Conservation (phyloP, 1,140 invertebrate species). For the Acyrthosiphon pisum region DNA sequence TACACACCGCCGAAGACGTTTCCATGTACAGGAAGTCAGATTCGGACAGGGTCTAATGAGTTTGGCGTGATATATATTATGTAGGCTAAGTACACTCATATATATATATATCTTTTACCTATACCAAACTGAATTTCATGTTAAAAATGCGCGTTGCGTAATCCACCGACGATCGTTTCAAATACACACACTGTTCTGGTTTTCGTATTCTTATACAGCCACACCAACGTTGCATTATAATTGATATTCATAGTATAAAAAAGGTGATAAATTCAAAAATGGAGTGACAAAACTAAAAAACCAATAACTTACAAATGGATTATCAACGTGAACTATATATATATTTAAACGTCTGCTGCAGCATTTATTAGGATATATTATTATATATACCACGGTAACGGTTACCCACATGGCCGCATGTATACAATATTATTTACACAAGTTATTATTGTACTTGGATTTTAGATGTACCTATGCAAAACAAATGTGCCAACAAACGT, state of each 20-base stretch:
- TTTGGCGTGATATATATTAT: slow-evolving; percentile 12
- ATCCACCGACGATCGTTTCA: neutral
- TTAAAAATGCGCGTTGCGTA: neutral
- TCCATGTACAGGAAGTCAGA: neutral
- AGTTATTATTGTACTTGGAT: too few species aligned
- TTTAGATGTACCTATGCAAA: too few species aligned
- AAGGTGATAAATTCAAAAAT: neutral
- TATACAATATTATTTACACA: too few species aligned
- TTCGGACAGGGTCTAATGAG: neutral
- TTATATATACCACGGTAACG: too few species aligned
- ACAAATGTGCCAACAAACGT: too few species aligned
- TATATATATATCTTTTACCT: neutral
- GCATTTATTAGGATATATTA: too few species aligned
- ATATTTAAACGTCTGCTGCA: neutral
- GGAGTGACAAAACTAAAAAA: neutral
- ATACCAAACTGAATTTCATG: neutral
- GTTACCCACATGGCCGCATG: too few species aligned
- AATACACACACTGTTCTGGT: neutral
- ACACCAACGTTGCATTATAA: neutral
- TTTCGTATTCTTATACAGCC: neutral
- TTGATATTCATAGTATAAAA: neutral
- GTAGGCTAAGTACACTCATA: neutral
- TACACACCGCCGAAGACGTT: neutral
- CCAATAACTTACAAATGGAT: neutral
- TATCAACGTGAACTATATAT: neutral